Percentiles rank a stretch among this genome's conserved stretches.
phyloP scores from a whole-genome alignment of 2,113 vertebrate species.

The Axis porcinus region DNA sequence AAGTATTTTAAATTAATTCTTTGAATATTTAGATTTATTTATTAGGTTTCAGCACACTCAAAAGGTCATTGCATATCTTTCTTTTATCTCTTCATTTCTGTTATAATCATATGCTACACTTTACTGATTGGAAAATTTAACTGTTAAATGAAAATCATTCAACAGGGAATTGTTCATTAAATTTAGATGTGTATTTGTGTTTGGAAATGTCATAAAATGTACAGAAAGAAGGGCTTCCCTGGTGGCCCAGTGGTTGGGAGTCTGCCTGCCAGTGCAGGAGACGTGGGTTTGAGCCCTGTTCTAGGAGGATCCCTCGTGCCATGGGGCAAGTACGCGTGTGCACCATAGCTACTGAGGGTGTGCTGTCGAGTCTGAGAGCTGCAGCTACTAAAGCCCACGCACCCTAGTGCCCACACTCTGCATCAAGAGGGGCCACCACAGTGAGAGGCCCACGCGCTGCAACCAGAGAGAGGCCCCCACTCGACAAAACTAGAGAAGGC shows the following conservation, averaged over 20 bases:
- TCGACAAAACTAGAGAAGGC: background rate
- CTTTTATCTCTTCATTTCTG: background rate
- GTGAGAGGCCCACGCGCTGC: background rate
- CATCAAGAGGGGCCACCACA: background rate
- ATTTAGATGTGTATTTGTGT: background rate
- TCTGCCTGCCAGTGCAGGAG: background rate
- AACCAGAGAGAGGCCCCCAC: background rate
- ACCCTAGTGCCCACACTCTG: background rate
- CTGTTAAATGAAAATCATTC: conserved; percentile 41
- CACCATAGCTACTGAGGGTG: background rate
- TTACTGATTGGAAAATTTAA: background rate
- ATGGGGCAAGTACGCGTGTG: fast-evolving
- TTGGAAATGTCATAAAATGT: background rate
- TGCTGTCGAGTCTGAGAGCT: background rate
- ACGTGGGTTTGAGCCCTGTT: background rate
- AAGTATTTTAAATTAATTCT: background rate
- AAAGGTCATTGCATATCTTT: conserved; percentile 8
- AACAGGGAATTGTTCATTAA: background rate
- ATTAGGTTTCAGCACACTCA: background rate
- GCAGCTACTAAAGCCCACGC: background rate
- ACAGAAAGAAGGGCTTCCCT: background rate
- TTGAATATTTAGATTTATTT: background rate
- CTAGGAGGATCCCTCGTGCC: background rate
- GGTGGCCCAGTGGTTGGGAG: background rate
- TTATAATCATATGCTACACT: background rate